Base-by-base conservation (phyloP, 2,888 invertebrate species). In the Lycaena phlaeas region DNA sequence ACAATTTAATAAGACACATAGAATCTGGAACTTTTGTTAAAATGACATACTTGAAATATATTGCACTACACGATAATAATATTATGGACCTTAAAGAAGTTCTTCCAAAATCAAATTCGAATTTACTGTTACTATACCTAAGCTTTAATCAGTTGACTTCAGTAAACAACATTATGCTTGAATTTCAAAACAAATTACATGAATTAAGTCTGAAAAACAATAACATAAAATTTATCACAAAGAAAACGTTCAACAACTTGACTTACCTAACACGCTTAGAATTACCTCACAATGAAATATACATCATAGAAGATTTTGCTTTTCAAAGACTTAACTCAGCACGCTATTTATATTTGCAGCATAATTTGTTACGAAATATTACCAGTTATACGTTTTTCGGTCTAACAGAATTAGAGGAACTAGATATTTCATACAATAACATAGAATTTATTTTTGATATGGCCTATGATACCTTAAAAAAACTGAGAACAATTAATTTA, bases 191-290 rank as follows among this genome's bases (percentile, higher is more conserved):
- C n/a, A 91, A 90, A 57, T 89, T 95, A 11, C 90, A 92, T 63
- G 91, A 92, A 49, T 88, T 96, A 84, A 93, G 92, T 89, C 77
- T 96, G 45, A 91, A 91, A 42, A 90, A 92, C 66, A 96, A 96
- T 68, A 86, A 88, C 52, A 69, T 96, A 36, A 89, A 88, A 43
- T 87, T 89, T 52, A 79, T 96, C 30, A 90, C 91, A 38, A 88
- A 88, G 30, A 87, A 88, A 4, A 77, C 93, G 14, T 95, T 96
- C 62, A 87, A 88, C 27, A 93, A 94, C 64, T 81, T 95, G 37
- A 85, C 89, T 18, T 85, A 89, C 44, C 88, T 95, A 42, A 90
- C 92, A 49, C 86, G 92, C 37, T 81, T 95, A 1, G 92, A 94
- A 63, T 72, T 95, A 38, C 91, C 90, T 46, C 89, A 92, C 61